Base-by-base conservation (phyloP, 2,888 invertebrate species). In the Cepaea hortensis region DNA sequence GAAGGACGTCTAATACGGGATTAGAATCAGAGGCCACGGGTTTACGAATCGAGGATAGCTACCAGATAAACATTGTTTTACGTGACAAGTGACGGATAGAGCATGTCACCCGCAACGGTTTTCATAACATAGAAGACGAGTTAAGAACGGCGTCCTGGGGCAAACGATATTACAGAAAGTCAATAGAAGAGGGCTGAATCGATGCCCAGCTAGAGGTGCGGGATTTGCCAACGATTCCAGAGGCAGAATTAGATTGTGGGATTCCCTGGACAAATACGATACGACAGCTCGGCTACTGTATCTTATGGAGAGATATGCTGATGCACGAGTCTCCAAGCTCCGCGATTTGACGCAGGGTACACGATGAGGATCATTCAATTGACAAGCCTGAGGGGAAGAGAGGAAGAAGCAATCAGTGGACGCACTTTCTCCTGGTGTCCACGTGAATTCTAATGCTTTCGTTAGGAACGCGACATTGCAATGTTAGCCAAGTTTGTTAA, bases 401-500 rank as follows among this genome's bases (percentile, higher is more conserved):
- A 65, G 7, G 81, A 50, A 18, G n/a, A 68, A 65, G 81, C 82
- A 82, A 82, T 82, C 82, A 82, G 50, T 23, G 82, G 23, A 13
- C 72, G 82, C 82, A 82, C 82, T 82, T 80, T 50, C 82, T 68
- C n/a, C 82, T 23, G 50, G 82, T 72, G 72, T 70, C 82, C 48
- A 23, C 23, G 82, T 72, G 82, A 82, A 82, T 82, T 72, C 82
- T 82, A 82, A 82, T 82, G 82, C 82, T 82, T 48, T 72, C 65
- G 82, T 82, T 82, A 82, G 72, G 72, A 46, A 20, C 72, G 72
- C 20, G 55, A 82, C 82, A 70, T 72, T 18, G 82, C 82, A 82
- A 48, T 62, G 82, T 82, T 72, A 70, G 62, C 82, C 50, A 72
- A 82, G 72, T 61, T 82, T 72, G 82, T 82, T 82, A 82, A 82